Evolutionary conservation across 2,888 invertebrate species (phyloP).

Genomic region (Callimorpha dominula): DNA sequence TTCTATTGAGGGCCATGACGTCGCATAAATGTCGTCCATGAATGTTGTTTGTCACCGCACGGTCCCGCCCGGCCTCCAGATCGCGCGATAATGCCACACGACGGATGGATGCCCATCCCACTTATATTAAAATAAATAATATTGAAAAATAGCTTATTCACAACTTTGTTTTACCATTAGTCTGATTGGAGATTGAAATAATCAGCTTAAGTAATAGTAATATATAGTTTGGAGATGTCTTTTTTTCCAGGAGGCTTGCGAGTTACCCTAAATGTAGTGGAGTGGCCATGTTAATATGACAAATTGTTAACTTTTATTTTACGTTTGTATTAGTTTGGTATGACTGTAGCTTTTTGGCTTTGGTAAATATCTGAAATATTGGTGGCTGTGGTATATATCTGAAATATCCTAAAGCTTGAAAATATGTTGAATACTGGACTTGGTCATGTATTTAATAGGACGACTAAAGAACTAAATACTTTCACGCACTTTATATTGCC

Average conservation of each 20-base stretch:
- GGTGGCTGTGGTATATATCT: background rate
- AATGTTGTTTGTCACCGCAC: slow-evolving; percentile 84
- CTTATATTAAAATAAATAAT: slow-evolving; percentile 65
- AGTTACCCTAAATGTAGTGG: background rate
- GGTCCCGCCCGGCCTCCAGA: slow-evolving; percentile 56
- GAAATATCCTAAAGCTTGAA: background rate
- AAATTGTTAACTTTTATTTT: background rate
- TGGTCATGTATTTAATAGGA: no score
- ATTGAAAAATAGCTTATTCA: slow-evolving; percentile 69
- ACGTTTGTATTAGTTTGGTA: background rate
- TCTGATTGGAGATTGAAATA: slow-evolving; percentile 47
- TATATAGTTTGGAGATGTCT: background rate
- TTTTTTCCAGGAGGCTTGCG: background rate
- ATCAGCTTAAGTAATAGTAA: slow-evolving; percentile 41
- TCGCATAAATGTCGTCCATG: slow-evolving; percentile 80
- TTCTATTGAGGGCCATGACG: slow-evolving; percentile 84
- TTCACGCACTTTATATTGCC: no score
- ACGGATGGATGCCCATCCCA: slow-evolving; percentile 54
- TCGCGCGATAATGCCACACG: slow-evolving; percentile 71
- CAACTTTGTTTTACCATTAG: slow-evolving; percentile 58
- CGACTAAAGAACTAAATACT: no score
- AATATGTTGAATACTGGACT: background rate
- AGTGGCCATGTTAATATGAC: background rate
- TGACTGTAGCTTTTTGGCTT: background rate
- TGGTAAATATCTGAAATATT: background rate